These are phyloP conservation scores for Oncorhynchus keta DNA, from an alignment of 2,113 vertebrate genomes.

Conservation along the genomic window DNA sequence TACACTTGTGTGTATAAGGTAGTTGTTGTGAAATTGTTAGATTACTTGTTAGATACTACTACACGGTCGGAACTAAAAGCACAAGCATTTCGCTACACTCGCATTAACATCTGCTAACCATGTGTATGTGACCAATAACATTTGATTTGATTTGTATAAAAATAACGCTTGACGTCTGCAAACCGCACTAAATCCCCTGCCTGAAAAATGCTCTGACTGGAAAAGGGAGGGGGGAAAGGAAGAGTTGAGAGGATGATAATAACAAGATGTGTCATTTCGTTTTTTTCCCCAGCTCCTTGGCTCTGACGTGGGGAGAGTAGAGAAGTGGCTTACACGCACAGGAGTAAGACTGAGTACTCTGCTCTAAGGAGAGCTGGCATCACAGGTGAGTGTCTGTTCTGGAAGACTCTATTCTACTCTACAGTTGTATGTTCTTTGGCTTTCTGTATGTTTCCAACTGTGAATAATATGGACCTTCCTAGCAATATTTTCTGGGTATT, in stretches of 20 bases:
- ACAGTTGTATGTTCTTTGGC: background rate
- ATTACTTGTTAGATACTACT: no score
- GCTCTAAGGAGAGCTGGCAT: constrained; percentile 43
- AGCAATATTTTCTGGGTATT: constrained; percentile 18
- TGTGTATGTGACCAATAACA: no score
- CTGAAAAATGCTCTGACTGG: background rate
- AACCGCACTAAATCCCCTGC: background rate
- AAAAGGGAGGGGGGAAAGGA: background rate
- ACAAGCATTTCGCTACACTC: no score
- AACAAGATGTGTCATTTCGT: constrained; percentile 16
- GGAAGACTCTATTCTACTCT: background rate
- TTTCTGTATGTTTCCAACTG: background rate
- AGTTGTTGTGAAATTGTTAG: no score
- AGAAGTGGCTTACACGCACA: constrained; percentile 46
- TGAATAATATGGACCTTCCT: constrained; percentile 21
- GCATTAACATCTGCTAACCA: no score
- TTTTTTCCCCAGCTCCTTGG: constrained; percentile 51
- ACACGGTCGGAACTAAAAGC: no score
- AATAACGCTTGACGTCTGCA: background rate
- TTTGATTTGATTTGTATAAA: no score
- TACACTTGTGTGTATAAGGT: no score
- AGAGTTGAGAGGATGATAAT: background rate
- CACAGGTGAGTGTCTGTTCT: constrained; percentile 48
- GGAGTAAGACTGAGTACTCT: constrained; percentile 37
- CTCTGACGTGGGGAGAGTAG: constrained; percentile 52